Percentiles rank a stretch among this genome's conserved stretches.
Evolutionary conservation across 2,888 invertebrate species (phyloP).

Genomic region (Caenorhabditis sinica): DNA sequence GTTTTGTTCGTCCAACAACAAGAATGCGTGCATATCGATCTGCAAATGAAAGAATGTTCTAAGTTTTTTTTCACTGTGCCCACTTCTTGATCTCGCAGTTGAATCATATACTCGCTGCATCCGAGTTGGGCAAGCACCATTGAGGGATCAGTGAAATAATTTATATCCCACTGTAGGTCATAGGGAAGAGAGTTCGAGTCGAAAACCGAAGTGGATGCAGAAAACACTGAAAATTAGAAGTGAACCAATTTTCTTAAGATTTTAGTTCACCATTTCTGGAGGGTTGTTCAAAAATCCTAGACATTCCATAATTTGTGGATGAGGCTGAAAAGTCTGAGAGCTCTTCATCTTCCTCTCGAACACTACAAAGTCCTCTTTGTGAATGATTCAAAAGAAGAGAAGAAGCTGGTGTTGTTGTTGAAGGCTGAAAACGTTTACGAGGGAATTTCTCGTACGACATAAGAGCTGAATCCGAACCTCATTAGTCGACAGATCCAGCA

Average conservation of each 20-base stretch:
- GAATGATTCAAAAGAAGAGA: conserved; percentile 38
- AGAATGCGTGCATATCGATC: conserved; percentile 83
- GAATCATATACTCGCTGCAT: conserved; percentile 80
- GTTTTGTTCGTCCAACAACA: conserved; percentile 81
- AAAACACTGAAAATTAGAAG: conserved; percentile 62
- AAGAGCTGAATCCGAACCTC: background rate
- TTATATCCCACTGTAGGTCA: conserved; percentile 80
- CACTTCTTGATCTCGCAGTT: conserved; percentile 82
- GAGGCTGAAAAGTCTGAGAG: conserved; percentile 68
- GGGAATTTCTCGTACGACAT: background rate
- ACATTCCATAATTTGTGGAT: conserved; percentile 56
- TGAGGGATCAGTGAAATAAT: conserved; percentile 78
- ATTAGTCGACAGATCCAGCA: conserved; percentile 60
- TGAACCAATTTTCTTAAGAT: background rate
- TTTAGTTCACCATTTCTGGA: conserved; percentile 40
- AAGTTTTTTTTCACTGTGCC: background rate
- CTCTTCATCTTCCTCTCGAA: conserved; percentile 79
- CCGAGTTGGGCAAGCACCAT: conserved; percentile 81
- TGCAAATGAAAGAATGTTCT: conserved; percentile 58
- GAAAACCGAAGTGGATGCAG: conserved; percentile 74
- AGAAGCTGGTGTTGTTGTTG: background rate
- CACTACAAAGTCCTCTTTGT: conserved; percentile 68
- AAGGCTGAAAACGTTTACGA: conserved; percentile 32
- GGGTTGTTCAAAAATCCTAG: conserved; percentile 42
- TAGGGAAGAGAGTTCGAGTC: conserved; percentile 70